Conservation (phyloP, 2,888 invertebrate species). For the Ochlodes sylvanus region DNA sequence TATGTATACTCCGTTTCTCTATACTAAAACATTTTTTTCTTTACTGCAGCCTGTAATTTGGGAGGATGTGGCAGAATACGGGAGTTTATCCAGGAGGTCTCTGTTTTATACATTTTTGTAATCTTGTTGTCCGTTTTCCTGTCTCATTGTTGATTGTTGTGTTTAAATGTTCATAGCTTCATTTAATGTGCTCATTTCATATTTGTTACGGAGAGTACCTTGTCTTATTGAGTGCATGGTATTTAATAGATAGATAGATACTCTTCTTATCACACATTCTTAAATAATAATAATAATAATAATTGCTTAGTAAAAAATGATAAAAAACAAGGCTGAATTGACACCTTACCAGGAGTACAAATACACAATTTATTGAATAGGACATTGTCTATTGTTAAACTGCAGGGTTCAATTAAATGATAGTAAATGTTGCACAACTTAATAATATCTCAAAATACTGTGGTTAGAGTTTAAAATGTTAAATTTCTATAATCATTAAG, state of each 20-base stretch:
- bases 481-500: too few relatives aligned
- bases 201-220: background rate
- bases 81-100: constrained; percentile 81
- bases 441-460: too few relatives aligned
- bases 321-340: too few relatives aligned
- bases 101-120: constrained; percentile 48
- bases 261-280: too few relatives aligned
- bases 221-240: background rate
- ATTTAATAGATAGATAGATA: background rate
- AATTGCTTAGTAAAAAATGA: too few relatives aligned
- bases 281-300: too few relatives aligned
- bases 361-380: background rate
- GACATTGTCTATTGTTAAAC: background rate
- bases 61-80: constrained; percentile 77
- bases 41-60: constrained; percentile 60
- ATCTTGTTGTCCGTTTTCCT: constrained; percentile 18
- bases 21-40: constrained; percentile 50
- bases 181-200: background rate
- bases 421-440: too few relatives aligned
- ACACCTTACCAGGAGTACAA: background rate
- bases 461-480: too few relatives aligned
- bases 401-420: too few relatives aligned
- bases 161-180: constrained; percentile 6
- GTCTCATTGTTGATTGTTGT: constrained; percentile 9
- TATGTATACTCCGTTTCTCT: constrained; percentile 64